Base-by-base conservation (phyloP, 2,113 vertebrate genomes). In the Scortum barcoo region DNA sequence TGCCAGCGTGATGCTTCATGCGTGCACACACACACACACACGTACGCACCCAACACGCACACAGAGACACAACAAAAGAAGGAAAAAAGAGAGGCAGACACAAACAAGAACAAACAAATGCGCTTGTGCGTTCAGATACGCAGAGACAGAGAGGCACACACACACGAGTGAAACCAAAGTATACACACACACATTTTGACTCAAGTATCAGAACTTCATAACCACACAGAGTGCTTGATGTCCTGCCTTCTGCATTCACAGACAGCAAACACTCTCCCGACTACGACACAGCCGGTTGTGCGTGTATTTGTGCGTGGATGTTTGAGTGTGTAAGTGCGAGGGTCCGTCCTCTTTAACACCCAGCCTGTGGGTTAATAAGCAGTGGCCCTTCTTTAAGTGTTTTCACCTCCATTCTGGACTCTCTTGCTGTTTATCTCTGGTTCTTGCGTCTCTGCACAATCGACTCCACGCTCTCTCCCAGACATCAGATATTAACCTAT, bases 1-100 rank as follows among this genome's bases (percentile, higher is more conserved):
- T 73, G 78, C 83, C 90, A 89, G 88, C 72, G 14, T 81, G 93
- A 85, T 19, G 36, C 76, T 56, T 57, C 78, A n/a, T 78, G 63
- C 73, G 73, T 78, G 80, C 33, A 78, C 20, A 53, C 7, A 56
- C 65, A 75, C 36, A 38, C 36, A 2, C 66, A 40, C 70, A 51
- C 67, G n/a, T n/a, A 50, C 76, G 67, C 30, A 68, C 57, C 57
- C 28, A 22, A 56, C 8, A 7, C 24, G 28, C 81, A 54, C 7
- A 54, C 77, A 54, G 3, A 56, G 30, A 63, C 56, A 77, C 72
- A 67, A 68, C 24, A 80, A 73, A 72, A 76, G 36, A 48, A 72
- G 19, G 22, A 26, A 53, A 30, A 62, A 26, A 62, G 42, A 65
- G 22, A 70, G n/a, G 12, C 17, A 63, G 68, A 61, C 69, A 48